Conservation (phyloP, 2,797 vertebrate genomes). For the Gephyroberyx darwinii region DNA sequence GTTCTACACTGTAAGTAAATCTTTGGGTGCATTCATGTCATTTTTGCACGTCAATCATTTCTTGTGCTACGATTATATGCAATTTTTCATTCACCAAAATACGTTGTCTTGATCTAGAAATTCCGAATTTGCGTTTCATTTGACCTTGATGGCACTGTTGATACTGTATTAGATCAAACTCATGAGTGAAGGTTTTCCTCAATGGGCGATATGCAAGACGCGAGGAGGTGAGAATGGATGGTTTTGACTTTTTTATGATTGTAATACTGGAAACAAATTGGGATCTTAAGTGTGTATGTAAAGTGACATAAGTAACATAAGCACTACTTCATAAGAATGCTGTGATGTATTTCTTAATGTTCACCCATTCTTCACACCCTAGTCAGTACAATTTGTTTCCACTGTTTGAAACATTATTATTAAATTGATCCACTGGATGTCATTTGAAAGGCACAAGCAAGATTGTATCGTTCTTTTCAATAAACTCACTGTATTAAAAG, state of each 20-base stretch:
- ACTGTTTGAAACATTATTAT: slow-evolving; percentile 39
- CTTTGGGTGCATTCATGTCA: slow-evolving; percentile 30
- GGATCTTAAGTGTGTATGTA: not conserved
- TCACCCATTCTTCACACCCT: not conserved
- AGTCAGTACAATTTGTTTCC: not conserved
- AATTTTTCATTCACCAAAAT: slow-evolving; percentile 12
- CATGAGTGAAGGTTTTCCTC: slow-evolving; percentile 29
- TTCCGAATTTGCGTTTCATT: too few species aligned
- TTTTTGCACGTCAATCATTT: slow-evolving; percentile 53
- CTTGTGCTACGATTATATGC: slow-evolving; percentile 17
- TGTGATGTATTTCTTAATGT: not conserved
- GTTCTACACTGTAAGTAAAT: slow-evolving; percentile 12
- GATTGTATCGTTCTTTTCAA: slow-evolving; percentile 76
- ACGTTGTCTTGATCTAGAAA: slow-evolving; percentile 27
- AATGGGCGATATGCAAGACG: slow-evolving; percentile 59
- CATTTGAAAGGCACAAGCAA: slow-evolving; percentile 59
- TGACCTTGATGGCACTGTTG: not conserved
- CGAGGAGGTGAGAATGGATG: slow-evolving; percentile 55
- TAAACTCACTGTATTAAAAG: slow-evolving; percentile 75
- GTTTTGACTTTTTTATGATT: slow-evolving; percentile 35
- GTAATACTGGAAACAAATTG: slow-evolving; percentile 8
- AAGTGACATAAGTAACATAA: not conserved
- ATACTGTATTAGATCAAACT: slow-evolving; percentile 37
- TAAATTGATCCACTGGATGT: slow-evolving; percentile 58
- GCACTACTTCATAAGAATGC: not conserved